phyloP scores from a whole-genome alignment of 1,140 invertebrate species.

The Drosophila punjabiensis region DNA sequence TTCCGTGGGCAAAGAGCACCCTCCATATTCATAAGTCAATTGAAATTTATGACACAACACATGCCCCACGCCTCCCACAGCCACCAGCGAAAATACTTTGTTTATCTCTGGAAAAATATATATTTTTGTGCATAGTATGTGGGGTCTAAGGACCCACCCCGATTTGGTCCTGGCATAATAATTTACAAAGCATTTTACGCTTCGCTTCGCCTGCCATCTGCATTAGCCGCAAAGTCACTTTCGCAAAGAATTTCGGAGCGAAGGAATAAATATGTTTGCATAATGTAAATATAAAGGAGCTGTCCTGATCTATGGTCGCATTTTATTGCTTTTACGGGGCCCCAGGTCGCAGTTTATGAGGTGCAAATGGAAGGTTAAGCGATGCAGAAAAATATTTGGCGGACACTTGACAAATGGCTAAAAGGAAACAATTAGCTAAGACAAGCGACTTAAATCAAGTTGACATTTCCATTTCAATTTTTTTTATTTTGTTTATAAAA shows the following conservation, averaged over 20 bases:
- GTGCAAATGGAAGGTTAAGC: constrained; percentile 2
- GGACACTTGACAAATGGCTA: constrained; percentile 14
- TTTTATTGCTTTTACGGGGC: constrained; percentile 4
- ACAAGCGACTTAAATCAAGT: not conserved
- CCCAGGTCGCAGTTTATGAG: constrained; percentile 4
- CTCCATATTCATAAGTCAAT: constrained; percentile 68
- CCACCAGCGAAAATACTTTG: constrained; percentile 32
- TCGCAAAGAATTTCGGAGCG: constrained; percentile 14
- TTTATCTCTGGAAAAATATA: constrained; percentile 63
- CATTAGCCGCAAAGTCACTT: constrained; percentile 78
- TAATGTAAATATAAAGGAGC: constrained; percentile 55
- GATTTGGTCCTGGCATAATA: constrained; percentile 53
- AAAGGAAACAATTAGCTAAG: not conserved
- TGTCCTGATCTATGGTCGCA: constrained; percentile 52
- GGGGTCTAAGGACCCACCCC: constrained; percentile 10
- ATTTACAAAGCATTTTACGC: constrained; percentile 79
- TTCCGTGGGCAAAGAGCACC: constrained; percentile 35
- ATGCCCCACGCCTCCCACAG: constrained; percentile 20
- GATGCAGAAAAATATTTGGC: not conserved
- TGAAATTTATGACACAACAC: constrained; percentile 68
- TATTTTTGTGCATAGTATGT: constrained; percentile 53
- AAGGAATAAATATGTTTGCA: constrained; percentile 53
- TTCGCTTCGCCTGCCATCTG: constrained; percentile 77
- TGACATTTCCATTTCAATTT: not conserved
- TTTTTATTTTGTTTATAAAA: not conserved